Percentiles rank a stretch among this genome's conserved stretches.
Conservation (phyloP, 2,797 vertebrate species). For the Spinus olivaceus region DNA sequence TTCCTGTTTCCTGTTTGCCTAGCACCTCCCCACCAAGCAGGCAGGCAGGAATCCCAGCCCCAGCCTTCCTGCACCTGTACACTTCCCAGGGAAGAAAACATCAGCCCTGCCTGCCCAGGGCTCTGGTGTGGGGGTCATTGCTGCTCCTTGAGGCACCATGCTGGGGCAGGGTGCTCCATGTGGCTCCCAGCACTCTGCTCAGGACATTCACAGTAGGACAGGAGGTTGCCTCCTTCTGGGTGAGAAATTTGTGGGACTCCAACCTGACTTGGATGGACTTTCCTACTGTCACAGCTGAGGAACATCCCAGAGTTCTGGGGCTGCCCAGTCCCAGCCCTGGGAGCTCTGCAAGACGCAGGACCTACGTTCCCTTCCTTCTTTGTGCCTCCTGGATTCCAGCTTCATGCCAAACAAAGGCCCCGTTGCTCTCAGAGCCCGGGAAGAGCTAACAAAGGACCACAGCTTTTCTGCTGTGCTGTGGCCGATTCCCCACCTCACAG, state of each 20-base stretch:
- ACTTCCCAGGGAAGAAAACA: rapidly evolving
- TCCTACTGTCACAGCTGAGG: neutral
- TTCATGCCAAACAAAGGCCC: neutral
- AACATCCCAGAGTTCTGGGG: neutral
- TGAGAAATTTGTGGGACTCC: neutral
- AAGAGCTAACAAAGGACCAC: neutral
- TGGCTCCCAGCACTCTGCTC: neutral
- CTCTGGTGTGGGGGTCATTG: neutral
- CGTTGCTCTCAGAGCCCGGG: neutral
- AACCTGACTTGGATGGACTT: rapidly evolving
- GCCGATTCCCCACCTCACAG: neutral
- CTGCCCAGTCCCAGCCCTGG: neutral
- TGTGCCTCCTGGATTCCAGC: constrained; percentile 11
- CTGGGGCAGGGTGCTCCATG: rapidly evolving
- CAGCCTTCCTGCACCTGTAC: neutral
- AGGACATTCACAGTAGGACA: neutral
- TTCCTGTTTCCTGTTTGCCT: neutral
- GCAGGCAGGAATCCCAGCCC: neutral
- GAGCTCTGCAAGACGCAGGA: neutral
- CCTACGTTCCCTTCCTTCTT: neutral
- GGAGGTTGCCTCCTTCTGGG: neutral
- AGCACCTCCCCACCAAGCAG: neutral
- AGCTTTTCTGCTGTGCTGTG: neutral
- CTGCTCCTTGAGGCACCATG: neutral
- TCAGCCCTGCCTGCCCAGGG: neutral